Evolutionary conservation across 2,113 vertebrate species (phyloP), one percentile per base, ranked within the genome.

Genomic region (Reinhardtius hippoglossoides): DNA sequence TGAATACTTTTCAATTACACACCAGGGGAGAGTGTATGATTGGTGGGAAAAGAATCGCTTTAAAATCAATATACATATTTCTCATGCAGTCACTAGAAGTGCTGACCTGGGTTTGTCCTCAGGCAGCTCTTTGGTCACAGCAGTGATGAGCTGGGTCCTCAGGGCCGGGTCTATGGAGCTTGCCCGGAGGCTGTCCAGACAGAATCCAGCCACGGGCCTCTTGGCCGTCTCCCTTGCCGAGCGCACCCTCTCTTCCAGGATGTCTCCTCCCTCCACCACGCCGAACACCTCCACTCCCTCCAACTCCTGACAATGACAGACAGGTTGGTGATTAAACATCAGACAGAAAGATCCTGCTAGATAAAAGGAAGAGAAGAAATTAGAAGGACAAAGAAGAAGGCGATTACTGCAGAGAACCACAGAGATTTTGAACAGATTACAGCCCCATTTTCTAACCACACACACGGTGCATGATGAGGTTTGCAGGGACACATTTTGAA

Each of bases 141-240:
- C 95, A 1, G 91, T 86, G 72, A 99, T 94, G 89, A 99, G 92
- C 78, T 95, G 89, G 83, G 92, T 92, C 78, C 96, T 96, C 69
- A 96, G 93, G 61, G 95, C 88, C 80, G 82, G 90, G 56, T 92
- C 90, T 92, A 95, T 90, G 58, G 92, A 83, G 71, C 71, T 67
- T 10, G 94, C 94, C 74, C 96, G 97, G 85, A 99, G 96, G 67
- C 97, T 96, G 48, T 99, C 97, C 89, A 99, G 91, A 42, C 98
- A 94, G 90, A 99, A 99, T 75, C 97, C 98, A 13, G 95, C 95
- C n/a, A 99, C 96, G 0, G 97, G 96, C 62, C 97, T 92, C 91
- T 98, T 99, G 73, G 95, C 96, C 1, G 98, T 99, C 92, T 99
- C 97, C 60, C 90, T 94, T 60, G 97, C 97, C 0, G 97, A 99